Conservation (phyloP, 2,797 vertebrate species). For the Discoglossus pictus region DNA sequence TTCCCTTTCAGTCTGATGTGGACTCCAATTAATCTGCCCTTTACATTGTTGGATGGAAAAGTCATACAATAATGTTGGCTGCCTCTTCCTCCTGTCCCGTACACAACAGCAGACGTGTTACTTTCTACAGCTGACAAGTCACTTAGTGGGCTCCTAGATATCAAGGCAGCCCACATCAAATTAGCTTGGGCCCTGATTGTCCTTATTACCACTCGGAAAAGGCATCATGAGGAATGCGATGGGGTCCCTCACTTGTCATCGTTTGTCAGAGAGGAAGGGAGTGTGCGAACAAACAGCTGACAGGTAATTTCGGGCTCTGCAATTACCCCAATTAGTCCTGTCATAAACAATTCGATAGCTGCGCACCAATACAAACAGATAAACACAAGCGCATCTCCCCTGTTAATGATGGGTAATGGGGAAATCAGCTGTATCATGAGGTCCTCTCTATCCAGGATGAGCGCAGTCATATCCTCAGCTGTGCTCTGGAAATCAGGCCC, state of each 20-base stretch:
- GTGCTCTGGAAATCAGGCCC: conserved; percentile 87
- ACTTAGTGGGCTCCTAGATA: conserved; percentile 83
- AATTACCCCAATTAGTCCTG: conserved; percentile 99
- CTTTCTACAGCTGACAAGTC: conserved; percentile 79
- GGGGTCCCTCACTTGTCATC: conserved; percentile 98
- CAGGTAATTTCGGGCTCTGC: conserved; percentile 99
- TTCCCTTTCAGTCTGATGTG: no score
- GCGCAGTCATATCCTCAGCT: conserved; percentile 80
- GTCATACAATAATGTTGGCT: no score
- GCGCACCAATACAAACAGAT: conserved; percentile 98
- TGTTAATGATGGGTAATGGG: conserved; percentile 96
- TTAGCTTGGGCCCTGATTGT: conserved; percentile 93
- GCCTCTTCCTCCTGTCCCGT: not conserved
- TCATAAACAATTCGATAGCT: conserved; percentile 99
- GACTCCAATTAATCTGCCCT: no score
- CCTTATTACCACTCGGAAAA: conserved; percentile 91
- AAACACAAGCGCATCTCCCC: conserved; percentile 82
- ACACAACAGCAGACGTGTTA: conserved; percentile 54
- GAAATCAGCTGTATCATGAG: conserved; percentile 86
- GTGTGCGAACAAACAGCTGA: conserved; percentile 97
- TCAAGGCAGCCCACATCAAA: conserved; percentile 95
- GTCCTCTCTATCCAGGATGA: conserved; percentile 59
- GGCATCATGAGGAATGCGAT: conserved; percentile 96
- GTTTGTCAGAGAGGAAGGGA: conserved; percentile 94
- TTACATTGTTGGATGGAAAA: no score